Conservation (phyloP, 2,113 vertebrate genomes). For the Myocastor coypus region DNA sequence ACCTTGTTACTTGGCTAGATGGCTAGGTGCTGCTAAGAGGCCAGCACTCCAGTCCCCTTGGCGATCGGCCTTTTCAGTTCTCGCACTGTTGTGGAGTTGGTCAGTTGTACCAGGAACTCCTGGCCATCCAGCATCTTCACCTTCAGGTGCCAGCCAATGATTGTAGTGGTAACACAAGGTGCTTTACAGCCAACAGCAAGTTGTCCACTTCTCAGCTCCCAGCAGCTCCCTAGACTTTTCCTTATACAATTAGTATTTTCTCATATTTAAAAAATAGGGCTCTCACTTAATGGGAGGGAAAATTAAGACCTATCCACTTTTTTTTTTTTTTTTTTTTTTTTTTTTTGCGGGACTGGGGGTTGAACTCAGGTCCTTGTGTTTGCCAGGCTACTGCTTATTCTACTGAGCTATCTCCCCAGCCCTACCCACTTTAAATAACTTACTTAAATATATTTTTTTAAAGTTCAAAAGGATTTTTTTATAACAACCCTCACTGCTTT, state of each 20-base stretch:
- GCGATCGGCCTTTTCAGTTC: conserved; percentile 58
- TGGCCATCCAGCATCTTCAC: conserved; percentile 66
- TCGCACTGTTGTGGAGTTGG: accelerated
- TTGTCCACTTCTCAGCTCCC: background rate
- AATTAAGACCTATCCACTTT: conserved; percentile 22
- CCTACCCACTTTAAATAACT: background rate
- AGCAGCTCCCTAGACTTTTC: background rate
- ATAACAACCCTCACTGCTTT: background rate
- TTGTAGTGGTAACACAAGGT: background rate
- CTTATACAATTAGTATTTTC: conserved; percentile 10
- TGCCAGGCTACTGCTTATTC: no score
- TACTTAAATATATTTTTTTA: no score
- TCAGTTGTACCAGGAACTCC: conserved; percentile 40
- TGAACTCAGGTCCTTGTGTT: no score
- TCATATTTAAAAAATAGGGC: background rate
- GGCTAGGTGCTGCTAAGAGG: conserved; percentile 68
- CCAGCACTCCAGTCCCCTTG: background rate
- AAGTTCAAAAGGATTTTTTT: background rate
- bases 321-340: no score
- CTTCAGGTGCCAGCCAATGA: conserved; percentile 47
- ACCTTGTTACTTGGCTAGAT: accelerated
- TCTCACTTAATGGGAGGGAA: background rate
- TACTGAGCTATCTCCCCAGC: no score
- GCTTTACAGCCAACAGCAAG: background rate
- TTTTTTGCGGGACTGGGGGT: no score